Base-by-base conservation (phyloP, 1,140 invertebrate species). In the Aphaenogaster ashmeadi region DNA sequence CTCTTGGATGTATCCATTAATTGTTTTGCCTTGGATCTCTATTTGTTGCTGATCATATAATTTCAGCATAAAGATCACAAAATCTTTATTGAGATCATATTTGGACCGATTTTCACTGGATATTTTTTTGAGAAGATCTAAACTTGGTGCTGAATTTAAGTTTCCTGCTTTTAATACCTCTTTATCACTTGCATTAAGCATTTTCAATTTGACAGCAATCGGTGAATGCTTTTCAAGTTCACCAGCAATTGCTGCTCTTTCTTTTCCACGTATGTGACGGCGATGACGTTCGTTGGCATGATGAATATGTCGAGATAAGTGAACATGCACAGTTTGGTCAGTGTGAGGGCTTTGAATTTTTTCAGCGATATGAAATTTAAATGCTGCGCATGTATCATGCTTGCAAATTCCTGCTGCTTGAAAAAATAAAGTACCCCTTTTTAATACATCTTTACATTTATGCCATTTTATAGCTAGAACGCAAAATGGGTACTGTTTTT, bases 11-110 rank as follows among this genome's bases (percentile, higher is more conserved):
- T 66, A 66, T 18, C 62, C 36, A 8, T n/a, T 6, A 41, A 66
- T 3, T 41, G 41, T 36, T 66, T 66, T 8, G n/a, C 18, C 62
- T 41, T 8, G 62, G 0, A 38, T 9, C 62, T 66, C 36, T 9
- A 18, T 18, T 66, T 66, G 62, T 38, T 66, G 62, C 3, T 66
- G 5, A 66, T 66, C 62, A 66, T 18, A 64, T 64, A 64, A 64
- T 64, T 64, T 64, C 0, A 64, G 11, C 60, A 64, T 64, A 64
- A 66, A 66, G 0, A n/a, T 66, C 15, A 66, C 15, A 13, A 66
- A 66, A 8, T 66, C 62, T 41, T 66, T 41, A n/a, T 66, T 36
- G 11, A 66, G 62, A 66, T 66, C 62, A 33, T 41, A 1, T 41
- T 38, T 66, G 0, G 18, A 6, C 15, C 62, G 36, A 66, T 41